Evolutionary conservation across 2,888 invertebrate species (phyloP).

Genomic region (Gryllus longicercus): DNA sequence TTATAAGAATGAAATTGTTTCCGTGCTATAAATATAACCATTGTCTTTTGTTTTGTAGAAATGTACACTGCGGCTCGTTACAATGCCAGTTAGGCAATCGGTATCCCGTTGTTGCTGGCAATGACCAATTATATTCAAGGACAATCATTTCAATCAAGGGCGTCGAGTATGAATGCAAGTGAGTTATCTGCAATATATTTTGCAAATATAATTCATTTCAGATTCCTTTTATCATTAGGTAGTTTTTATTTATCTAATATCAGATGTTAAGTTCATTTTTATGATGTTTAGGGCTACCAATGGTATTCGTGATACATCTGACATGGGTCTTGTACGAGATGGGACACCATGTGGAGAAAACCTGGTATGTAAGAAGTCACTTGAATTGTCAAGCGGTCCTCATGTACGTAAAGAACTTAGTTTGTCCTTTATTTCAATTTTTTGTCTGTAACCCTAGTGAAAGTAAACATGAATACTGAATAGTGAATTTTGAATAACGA

Average conservation of each 20-base stretch:
- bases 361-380: constrained; percentile 53
- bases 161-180: constrained; percentile 95
- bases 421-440: constrained; percentile 2
- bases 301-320: constrained; percentile 59
- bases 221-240: constrained; percentile 3
- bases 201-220: background rate
- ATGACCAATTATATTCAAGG: constrained; percentile 79
- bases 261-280: background rate
- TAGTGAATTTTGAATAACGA: background rate
- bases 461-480: background rate
- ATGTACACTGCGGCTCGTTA: constrained; percentile 89
- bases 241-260: background rate
- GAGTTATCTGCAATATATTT: constrained; percentile 49
- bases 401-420: constrained; percentile 17
- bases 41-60: constrained; percentile 53
- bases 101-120: constrained; percentile 73
- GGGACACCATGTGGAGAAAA: constrained; percentile 92
- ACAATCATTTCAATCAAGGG: constrained; percentile 88
- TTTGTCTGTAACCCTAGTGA: background rate
- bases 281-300: constrained; percentile 63
- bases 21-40: constrained; percentile 17
- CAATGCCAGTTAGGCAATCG: constrained; percentile 89
- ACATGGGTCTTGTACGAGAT: constrained; percentile 83
- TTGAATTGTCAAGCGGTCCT: constrained; percentile 19
- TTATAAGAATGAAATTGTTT: background rate